Evolutionary conservation across 2,797 vertebrate species (phyloP).

Genomic region (Psittacula derbiana): DNA sequence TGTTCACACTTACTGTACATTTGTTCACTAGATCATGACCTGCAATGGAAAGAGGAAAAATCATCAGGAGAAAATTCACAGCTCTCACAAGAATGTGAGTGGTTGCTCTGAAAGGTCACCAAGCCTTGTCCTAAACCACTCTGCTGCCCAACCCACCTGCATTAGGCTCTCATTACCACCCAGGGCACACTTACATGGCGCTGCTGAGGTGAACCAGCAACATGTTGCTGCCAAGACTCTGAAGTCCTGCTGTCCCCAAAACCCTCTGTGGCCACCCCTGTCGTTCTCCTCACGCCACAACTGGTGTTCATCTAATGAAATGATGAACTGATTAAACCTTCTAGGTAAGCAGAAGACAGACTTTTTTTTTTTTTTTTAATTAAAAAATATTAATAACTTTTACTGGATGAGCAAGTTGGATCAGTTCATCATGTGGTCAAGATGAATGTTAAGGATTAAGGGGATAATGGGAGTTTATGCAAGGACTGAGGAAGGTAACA

Average conservation of each 20-base stretch:
- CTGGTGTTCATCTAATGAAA: background rate
- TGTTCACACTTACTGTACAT: constrained; percentile 56
- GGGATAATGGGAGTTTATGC: background rate
- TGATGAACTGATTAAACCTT: background rate
- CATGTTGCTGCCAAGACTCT: background rate
- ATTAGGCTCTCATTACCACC: background rate
- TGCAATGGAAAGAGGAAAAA: constrained; percentile 29
- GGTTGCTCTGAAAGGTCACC: background rate
- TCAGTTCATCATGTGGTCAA: background rate
- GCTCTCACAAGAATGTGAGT: background rate
- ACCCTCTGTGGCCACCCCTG: background rate
- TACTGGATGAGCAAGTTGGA: background rate
- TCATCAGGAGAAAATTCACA: background rate
- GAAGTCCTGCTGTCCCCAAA: background rate
- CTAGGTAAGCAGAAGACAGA: background rate
- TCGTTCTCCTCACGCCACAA: background rate
- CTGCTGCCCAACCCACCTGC: background rate
- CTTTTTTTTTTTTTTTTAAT: background rate
- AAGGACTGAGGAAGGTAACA: background rate
- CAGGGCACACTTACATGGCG: background rate
- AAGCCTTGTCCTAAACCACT: background rate
- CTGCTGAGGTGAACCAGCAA: background rate
- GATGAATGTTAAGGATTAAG: background rate
- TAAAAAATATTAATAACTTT: background rate
- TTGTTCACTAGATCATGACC: constrained; percentile 31